Evolutionary conservation across 2,797 vertebrate genomes (phyloP).

Genomic region (Ammospiza maritima): DNA sequence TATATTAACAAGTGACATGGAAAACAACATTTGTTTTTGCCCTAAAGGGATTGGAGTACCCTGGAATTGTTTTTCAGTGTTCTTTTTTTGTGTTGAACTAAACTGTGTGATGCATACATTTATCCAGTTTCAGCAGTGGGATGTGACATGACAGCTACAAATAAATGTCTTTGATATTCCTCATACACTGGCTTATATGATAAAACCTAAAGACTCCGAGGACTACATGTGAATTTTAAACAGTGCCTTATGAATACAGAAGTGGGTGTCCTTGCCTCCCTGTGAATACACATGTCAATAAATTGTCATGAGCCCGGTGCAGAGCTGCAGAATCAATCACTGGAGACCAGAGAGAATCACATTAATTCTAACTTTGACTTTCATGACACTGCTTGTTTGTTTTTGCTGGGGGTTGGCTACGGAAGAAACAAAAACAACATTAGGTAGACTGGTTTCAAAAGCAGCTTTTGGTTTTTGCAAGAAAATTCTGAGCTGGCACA

Average conservation of each 20-base stretch:
- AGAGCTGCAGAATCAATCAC: conserved; percentile 22
- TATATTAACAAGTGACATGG: neutral
- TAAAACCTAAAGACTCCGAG: neutral
- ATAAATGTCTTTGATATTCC: neutral
- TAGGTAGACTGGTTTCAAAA: conserved; percentile 17
- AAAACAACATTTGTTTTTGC: neutral
- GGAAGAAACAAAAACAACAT: neutral
- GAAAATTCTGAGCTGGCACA: neutral
- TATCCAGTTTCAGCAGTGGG: neutral
- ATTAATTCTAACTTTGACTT: conserved; percentile 42
- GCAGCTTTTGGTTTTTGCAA: neutral
- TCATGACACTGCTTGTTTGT: conserved; percentile 28
- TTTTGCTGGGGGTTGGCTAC: conserved; percentile 24
- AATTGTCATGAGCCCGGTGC: neutral
- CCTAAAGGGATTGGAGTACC: neutral
- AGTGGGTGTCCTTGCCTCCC: neutral
- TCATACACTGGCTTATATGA: neutral
- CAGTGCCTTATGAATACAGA: neutral
- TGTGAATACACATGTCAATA: neutral
- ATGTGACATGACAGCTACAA: neutral
- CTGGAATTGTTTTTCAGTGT: neutral
- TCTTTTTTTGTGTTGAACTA: neutral
- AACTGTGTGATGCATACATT: neutral
- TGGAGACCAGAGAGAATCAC: neutral
- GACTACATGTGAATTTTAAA: conserved; percentile 21